Percentiles rank a stretch among this genome's conserved stretches.
Evolutionary conservation across 2,888 invertebrate genomes (phyloP).

Genomic region (Andrena chrysosceles): DNA sequence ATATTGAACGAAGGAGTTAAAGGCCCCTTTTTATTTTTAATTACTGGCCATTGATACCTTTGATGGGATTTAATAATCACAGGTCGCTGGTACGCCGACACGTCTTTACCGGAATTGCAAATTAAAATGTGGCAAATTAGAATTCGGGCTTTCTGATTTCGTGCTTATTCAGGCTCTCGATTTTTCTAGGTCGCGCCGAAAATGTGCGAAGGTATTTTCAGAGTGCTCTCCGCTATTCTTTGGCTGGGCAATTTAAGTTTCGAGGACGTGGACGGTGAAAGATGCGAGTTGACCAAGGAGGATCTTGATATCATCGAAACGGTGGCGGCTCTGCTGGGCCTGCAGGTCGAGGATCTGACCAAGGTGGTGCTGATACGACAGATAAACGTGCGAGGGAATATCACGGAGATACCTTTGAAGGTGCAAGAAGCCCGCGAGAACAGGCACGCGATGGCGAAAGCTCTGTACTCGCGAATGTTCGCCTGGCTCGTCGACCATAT

Average conservation of each 20-base stretch:
- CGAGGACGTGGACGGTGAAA: slow-evolving; percentile 94
- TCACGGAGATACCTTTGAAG: slow-evolving; percentile 96
- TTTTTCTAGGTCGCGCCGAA: slow-evolving; percentile 90
- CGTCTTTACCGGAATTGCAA: not conserved
- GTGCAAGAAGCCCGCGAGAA: slow-evolving; percentile 96
- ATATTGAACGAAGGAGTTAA: not conserved
- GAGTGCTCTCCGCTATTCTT: slow-evolving; percentile 94
- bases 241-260: slow-evolving; percentile 96
- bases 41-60: not conserved
- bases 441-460: slow-evolving; percentile 97
- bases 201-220: slow-evolving; percentile 95
- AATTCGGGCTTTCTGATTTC: not conserved
- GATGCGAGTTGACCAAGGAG: slow-evolving; percentile 90
- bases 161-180: not conserved
- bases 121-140: not conserved
- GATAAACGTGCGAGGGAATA: slow-evolving; percentile 96
- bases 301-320: slow-evolving; percentile 91
- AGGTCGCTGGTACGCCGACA: not conserved
- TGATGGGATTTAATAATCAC: not conserved
- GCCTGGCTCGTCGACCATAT: slow-evolving; percentile 97
- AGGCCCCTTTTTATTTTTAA: not conserved
- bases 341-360: slow-evolving; percentile 90
- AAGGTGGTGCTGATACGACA: slow-evolving; percentile 92
- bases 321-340: slow-evolving; percentile 90
- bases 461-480: slow-evolving; percentile 95